Evolutionary conservation across 2,888 invertebrate species (phyloP).

Genomic region (Brachycybe producta): DNA sequence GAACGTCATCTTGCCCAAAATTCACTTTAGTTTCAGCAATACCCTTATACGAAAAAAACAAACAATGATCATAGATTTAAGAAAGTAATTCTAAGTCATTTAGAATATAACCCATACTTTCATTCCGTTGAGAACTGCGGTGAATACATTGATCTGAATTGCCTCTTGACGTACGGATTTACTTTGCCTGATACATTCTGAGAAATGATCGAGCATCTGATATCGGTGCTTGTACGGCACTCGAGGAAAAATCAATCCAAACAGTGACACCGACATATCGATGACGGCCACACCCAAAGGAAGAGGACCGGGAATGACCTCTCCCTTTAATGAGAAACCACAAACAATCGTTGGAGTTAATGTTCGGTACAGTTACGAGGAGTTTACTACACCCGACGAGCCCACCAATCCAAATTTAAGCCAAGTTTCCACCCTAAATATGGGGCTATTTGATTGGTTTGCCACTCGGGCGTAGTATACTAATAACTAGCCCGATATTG

Average conservation of each 20-base stretch:
- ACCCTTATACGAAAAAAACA: constrained; percentile 35
- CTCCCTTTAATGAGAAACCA: constrained; percentile 41
- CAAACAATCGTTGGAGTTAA: no score
- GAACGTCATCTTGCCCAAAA: constrained; percentile 79
- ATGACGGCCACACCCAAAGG: constrained; percentile 93
- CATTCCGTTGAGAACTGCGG: constrained; percentile 77
- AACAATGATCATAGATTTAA: background rate
- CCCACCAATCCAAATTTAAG: no score
- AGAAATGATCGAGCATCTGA: constrained; percentile 95
- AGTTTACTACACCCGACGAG: background rate
- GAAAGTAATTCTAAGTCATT: background rate
- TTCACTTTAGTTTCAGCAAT: constrained; percentile 73
- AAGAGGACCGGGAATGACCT: constrained; percentile 57
- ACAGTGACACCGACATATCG: constrained; percentile 81
- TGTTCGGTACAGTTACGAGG: background rate
- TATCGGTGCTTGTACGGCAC: constrained; percentile 92
- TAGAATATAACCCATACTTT: constrained; percentile 38
- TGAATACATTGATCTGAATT: constrained; percentile 90
- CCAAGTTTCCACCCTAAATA: no score
- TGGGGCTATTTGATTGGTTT: no score
- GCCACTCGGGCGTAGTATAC: background rate
- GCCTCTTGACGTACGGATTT: constrained; percentile 89
- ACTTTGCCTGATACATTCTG: constrained; percentile 44
- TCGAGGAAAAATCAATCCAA: constrained; percentile 85
- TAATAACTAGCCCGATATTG: no score